Base-by-base conservation (phyloP, 2,888 invertebrate species). In the Linnaemya vulpina region DNA sequence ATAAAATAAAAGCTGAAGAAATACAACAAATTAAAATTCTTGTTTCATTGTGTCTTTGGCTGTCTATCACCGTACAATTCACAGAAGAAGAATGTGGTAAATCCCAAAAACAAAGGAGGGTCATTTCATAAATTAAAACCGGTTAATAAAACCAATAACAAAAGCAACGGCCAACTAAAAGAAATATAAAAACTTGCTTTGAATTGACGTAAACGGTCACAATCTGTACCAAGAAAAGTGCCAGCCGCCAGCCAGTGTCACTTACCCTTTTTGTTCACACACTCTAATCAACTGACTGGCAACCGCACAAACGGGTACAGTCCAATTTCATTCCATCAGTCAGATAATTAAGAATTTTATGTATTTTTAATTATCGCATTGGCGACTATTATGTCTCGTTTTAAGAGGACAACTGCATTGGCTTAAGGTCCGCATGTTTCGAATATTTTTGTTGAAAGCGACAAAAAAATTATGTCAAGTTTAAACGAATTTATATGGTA, bases 81-180 rank as follows among this genome's bases (percentile, higher is more conserved):
- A 15, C 30, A 49, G 46, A 73, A 74, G 68, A 83, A 49, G 62
- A 83, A 83, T 78, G 70, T 74, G 63, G 62, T 70, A 74, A 83
- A 78, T 53, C 74, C 74, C 68, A 62, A 78, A 46, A 17, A 62
- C 73, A 78, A 78, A 62, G 62, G 40, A 71, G 62, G 53, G 53
- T 53, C 51, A 75, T 17, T 75, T 38, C 55, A 43, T 13, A 38
- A 60, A 20, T 10, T 15, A 51, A 77, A 78, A 78, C 78, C 62
- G 62, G 78, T 78, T 78, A 62, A 17, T 63, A 13, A 74, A 73
- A 30, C 43, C 58, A 73, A 49, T 49, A 73, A 49, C 35, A 60
- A 73, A 17, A 53, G 8, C 30, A 35, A 17, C 51, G 15, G 15
- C 49, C 20, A 60, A 46, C 17, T 25, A 17, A 17, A 58, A 35